A percentile compares a stretch with the other conserved stretches of the same genome.
phyloP scores from a whole-genome alignment of 64 coral and sea anemone species.

The Porites australiensis region DNA sequence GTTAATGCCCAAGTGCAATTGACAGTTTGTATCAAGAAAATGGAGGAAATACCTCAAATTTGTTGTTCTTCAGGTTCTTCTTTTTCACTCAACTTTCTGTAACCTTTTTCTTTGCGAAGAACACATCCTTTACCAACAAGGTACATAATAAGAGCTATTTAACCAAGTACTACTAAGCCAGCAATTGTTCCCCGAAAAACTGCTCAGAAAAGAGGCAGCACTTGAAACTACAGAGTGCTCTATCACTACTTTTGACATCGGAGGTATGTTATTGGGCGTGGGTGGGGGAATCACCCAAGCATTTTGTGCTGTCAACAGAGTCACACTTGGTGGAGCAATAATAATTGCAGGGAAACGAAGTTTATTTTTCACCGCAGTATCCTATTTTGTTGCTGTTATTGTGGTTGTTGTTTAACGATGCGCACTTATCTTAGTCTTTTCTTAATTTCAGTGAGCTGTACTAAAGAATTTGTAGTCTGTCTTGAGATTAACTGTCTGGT shows the following conservation, averaged over 20 bases:
- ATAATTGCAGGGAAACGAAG: not conserved
- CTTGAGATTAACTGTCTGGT: no score
- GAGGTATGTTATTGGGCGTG: not conserved
- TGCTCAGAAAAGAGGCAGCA: not conserved
- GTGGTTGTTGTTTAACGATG: no score
- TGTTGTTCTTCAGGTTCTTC: not conserved
- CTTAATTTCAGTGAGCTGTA: no score
- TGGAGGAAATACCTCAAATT: not conserved
- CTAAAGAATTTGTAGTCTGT: no score
- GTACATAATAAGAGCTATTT: not conserved
- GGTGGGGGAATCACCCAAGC: not conserved
- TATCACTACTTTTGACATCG: not conserved
- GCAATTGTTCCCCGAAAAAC: slow-evolving; percentile 3
- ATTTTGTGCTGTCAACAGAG: not conserved
- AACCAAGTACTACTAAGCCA: not conserved
- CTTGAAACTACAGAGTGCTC: not conserved
- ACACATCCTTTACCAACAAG: not conserved
- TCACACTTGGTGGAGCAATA: not conserved
- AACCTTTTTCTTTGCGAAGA: not conserved
- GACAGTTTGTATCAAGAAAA: no score
- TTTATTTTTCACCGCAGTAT: not conserved
- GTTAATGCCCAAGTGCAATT: no score
- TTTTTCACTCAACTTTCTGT: not conserved
- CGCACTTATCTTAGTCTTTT: no score
- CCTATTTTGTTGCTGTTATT: not conserved